These are phyloP conservation scores for Acanthosepion pharaonis DNA, from an alignment of 2,888 invertebrate species.

Conservation along the genomic window DNA sequence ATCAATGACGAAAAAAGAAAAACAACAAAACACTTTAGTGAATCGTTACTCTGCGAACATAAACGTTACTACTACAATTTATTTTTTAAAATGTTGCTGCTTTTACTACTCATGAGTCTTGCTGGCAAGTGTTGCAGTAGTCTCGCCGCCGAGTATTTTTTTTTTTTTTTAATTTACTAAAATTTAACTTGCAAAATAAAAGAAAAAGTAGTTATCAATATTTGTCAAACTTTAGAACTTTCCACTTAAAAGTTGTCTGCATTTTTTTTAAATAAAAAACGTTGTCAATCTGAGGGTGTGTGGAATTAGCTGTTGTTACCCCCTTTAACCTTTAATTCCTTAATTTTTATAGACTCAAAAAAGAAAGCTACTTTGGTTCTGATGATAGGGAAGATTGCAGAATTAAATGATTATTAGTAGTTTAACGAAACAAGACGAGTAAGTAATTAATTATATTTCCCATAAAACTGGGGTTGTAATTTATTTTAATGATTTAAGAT, in stretches of 20 bases:
- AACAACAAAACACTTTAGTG: neutral
- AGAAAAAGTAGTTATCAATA: neutral
- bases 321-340: neutral
- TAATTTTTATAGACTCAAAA: neutral
- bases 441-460: too few relatives aligned
- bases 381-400: neutral
- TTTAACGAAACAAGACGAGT: too few relatives aligned
- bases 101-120: too few relatives aligned
- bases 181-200: too few relatives aligned
- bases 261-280: neutral
- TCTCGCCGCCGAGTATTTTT: too few relatives aligned
- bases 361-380: neutral
- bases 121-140: neutral
- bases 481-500: too few relatives aligned
- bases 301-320: neutral
- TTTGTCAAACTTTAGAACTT: neutral
- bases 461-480: too few relatives aligned
- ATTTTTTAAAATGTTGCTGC: too few relatives aligned
- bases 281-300: neutral
- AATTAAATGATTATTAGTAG: neutral
- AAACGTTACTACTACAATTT: neutral
- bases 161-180: too few relatives aligned
- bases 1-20: neutral
- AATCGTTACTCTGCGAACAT: neutral
- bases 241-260: neutral